phyloP scores from a whole-genome alignment of 2,888 invertebrate species.

The Operophtera brumata region DNA sequence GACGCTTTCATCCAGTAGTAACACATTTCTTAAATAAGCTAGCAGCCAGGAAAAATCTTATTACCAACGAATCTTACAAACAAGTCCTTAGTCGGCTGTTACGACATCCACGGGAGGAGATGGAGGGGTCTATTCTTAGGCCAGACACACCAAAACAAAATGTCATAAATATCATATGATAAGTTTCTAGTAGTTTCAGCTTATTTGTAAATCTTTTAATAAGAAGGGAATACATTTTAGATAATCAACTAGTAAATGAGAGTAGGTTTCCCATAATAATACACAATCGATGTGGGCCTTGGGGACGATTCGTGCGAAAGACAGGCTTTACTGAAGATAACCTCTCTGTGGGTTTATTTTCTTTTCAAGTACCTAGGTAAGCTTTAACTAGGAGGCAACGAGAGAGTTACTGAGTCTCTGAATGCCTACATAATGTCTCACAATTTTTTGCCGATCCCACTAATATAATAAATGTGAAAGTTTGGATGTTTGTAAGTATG shows the following conservation, averaged over 20 bases:
- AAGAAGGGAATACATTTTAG: too few species aligned
- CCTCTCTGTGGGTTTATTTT: constrained; percentile 6
- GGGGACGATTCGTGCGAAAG: constrained; percentile 11
- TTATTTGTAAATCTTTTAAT: not conserved
- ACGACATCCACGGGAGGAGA: too few species aligned
- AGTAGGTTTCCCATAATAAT: constrained; percentile 9
- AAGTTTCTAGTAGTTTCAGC: not conserved
- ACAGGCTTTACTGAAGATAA: constrained; percentile 7
- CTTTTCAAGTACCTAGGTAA: not conserved
- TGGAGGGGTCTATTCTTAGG: too few species aligned
- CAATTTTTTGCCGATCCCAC: not conserved
- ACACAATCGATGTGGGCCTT: constrained; percentile 14
- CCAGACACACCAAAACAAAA: too few species aligned
- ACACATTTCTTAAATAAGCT: too few species aligned
- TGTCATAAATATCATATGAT: not conserved
- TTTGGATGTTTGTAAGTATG: too few species aligned
- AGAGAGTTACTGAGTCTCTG: not conserved
- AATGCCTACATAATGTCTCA: not conserved
- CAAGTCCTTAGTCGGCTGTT: too few species aligned
- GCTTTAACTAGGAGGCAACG: constrained; percentile 8
- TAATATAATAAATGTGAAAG: too few species aligned
- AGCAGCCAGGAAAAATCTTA: too few species aligned
- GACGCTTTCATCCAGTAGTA: too few species aligned
- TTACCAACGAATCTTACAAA: too few species aligned
- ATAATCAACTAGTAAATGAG: not conserved